These are phyloP conservation scores for Drosophila demipolita DNA, from an alignment of 2,888 invertebrate genomes.

Conservation along the genomic window DNA sequence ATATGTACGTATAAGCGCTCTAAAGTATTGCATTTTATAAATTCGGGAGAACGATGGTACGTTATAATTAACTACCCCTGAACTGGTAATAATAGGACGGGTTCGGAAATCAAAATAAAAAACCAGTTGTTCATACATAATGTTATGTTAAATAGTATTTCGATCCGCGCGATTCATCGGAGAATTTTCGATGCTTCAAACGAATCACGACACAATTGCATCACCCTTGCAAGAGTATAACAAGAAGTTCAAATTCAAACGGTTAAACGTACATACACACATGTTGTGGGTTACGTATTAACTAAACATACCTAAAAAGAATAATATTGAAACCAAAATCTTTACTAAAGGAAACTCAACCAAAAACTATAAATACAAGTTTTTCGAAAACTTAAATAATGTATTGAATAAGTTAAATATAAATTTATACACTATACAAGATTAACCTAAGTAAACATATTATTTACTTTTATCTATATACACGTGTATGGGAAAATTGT, in stretches of 20 bases:
- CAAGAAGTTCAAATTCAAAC: background rate
- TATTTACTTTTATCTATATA: conserved; percentile 10
- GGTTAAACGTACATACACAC: background rate
- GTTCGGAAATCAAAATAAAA: background rate
- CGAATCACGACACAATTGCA: background rate
- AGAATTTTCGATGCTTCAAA: background rate
- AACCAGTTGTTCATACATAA: background rate
- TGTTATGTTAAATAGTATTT: background rate
- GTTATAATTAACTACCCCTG: background rate
- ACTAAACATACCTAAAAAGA: conserved; percentile 3
- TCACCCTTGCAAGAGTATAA: background rate
- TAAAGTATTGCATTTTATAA: conserved; percentile 13
- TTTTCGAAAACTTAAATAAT: conserved; percentile 62
- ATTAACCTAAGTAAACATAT: conserved; percentile 4
- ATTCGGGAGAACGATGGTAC: background rate
- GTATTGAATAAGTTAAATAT: conserved; percentile 21
- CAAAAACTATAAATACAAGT: conserved; percentile 62
- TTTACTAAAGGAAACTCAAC: conserved; percentile 54
- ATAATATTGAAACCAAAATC: conserved; percentile 59
- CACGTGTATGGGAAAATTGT: conserved; percentile 16
- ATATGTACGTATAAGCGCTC: conserved; percentile 5
- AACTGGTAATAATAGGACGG: background rate
- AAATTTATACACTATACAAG: conserved; percentile 6
- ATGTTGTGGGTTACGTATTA: conserved; percentile 3
- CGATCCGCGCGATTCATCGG: background rate